Conservation (phyloP, 1,140 invertebrate genomes). For the Ptiloglossa arizonensis region DNA sequence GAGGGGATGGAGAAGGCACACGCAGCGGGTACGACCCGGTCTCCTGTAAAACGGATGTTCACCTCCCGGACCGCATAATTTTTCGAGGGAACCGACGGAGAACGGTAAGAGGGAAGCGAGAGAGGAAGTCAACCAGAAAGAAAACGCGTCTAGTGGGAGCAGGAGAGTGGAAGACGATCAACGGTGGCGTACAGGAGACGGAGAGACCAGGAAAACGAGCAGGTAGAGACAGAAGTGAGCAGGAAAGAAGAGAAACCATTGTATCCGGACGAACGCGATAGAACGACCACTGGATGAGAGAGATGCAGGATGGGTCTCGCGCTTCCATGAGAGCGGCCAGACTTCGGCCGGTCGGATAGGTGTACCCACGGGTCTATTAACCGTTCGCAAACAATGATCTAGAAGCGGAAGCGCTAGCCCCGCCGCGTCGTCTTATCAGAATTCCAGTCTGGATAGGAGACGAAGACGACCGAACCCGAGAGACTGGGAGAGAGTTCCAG, state of each 20-base stretch:
- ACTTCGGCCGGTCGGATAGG: constrained; percentile 70
- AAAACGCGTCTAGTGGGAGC: neutral
- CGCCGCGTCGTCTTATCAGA: constrained; percentile 74
- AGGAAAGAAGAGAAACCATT: constrained; percentile 23
- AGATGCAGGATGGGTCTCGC: constrained; percentile 53
- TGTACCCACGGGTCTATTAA: constrained; percentile 79
- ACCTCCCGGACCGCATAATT: constrained; percentile 72
- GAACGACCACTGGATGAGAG: constrained; percentile 39
- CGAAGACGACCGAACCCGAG: constrained; percentile 11
- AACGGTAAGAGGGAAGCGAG: constrained; percentile 56
- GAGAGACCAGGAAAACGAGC: neutral
- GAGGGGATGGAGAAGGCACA: neutral
- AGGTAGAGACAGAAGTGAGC: neutral
- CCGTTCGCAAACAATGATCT: constrained; percentile 81
- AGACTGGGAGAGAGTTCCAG: constrained; percentile 31
- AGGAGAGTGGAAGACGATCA: neutral
- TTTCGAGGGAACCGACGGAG: constrained; percentile 63
- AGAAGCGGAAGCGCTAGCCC: constrained; percentile 74
- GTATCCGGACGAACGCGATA: constrained; percentile 16
- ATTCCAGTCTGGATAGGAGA: constrained; percentile 70
- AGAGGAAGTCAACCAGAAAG: constrained; percentile 62
- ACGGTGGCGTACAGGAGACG: neutral
- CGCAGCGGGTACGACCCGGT: constrained; percentile 2
- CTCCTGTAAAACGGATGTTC: constrained; percentile 74
- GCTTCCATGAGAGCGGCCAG: constrained; percentile 68